Conservation (phyloP, 2,797 vertebrate genomes). For the Halcyon smyrnensis region DNA sequence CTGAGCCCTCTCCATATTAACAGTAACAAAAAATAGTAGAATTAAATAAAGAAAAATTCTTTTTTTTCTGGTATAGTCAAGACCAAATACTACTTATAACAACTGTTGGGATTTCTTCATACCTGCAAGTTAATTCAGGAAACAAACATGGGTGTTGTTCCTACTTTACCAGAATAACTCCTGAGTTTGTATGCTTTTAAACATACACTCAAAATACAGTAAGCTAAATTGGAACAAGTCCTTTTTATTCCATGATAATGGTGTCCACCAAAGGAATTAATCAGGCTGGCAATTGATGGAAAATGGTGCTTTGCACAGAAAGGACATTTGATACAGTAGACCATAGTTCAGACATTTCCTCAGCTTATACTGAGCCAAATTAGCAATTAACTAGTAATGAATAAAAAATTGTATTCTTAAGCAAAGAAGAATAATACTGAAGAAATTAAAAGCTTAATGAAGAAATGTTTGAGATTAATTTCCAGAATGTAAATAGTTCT, state of each 20-base stretch:
- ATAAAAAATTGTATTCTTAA: background rate
- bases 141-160: background rate
- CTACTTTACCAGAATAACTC: background rate
- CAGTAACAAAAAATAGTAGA: background rate
- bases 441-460: background rate
- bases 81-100: background rate
- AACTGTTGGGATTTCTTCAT: background rate
- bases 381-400: background rate
- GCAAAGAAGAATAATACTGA: background rate
- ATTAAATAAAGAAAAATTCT: background rate
- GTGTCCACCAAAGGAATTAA: background rate
- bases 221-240: background rate
- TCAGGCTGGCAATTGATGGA: background rate
- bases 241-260: background rate
- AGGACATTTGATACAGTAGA: background rate
- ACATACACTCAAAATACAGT: background rate
- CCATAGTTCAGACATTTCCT: background rate
- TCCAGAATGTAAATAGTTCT: background rate
- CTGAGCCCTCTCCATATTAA: background rate
- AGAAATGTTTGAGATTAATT: background rate
- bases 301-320: background rate
- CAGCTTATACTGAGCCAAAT: background rate
- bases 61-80: background rate
- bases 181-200: background rate
- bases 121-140: background rate